phyloP scores from a whole-genome alignment of 2,797 vertebrate species.

The Oreochromis mossambicus region DNA sequence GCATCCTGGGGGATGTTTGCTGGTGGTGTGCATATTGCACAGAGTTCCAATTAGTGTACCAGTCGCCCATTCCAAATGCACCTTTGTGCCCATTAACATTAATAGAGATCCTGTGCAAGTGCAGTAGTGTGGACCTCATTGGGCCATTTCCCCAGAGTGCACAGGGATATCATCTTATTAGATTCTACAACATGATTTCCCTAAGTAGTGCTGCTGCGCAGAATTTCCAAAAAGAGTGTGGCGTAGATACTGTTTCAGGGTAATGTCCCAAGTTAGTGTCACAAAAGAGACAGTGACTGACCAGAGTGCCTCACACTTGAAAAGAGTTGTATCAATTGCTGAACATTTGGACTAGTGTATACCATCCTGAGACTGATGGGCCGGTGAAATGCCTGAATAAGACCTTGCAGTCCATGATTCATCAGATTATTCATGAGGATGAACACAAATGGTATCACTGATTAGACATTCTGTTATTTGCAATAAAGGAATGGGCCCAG shows the following conservation, averaged over 20 bases:
- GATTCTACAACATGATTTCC: background rate
- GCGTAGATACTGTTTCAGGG: background rate
- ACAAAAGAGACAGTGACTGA: background rate
- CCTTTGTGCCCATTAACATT: background rate
- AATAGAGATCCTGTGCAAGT: background rate
- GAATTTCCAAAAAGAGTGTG: background rate
- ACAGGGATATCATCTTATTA: background rate
- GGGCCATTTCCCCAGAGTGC: background rate
- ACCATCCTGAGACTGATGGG: background rate
- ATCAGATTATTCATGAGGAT: background rate
- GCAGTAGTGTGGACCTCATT: background rate
- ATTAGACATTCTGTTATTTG: background rate
- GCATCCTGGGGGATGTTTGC: background rate
- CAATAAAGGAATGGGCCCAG: background rate
- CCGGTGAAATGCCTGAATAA: background rate
- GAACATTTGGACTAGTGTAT: background rate
- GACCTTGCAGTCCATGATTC: background rate
- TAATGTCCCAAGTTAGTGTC: background rate
- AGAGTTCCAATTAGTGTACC: background rate
- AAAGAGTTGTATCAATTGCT: background rate
- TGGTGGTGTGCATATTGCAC: background rate
- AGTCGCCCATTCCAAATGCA: background rate
- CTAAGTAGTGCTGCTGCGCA: background rate
- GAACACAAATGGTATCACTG: background rate
- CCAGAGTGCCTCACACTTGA: background rate